Evolutionary conservation across 2,113 vertebrate species (phyloP), one percentile per base, ranked within the genome.

Genomic region (Ranitomeya imitator): DNA sequence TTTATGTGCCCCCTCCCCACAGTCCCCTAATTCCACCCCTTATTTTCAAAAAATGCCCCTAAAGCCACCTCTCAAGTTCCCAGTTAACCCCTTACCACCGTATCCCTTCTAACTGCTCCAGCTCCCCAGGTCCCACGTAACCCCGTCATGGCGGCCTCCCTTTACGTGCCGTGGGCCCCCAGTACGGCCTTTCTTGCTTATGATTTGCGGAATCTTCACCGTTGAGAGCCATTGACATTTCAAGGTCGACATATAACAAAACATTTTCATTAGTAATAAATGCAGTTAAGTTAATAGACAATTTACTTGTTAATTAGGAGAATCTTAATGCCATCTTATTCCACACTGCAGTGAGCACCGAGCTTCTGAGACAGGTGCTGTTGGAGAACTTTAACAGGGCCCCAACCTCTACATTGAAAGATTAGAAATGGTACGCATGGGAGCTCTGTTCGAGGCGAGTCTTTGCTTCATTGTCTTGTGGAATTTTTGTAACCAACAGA

Each of bases 251-350:
- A 45, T 26, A n/a, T 16, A 54, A 67, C 37, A 69, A 83, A 83
- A 69, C 81, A 83, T 83, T 69, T 83, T 23, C 45, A 83, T 83
- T 83, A 23, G 61, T 83, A 63, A 83, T 83, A 83, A 67, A 83
- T 83, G 81, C 37, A 67, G 21, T 45, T 54, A 83, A 83, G 45
- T 37, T 69, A 52, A 67, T 51, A 69, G 14, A 83, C 37, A 63
- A 23, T 83, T 67, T 83, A 54, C 61, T 67, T 67, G 31, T 65
- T 83, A 83, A 83, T 67, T 52, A 21, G 61, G 3, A 67, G 81
- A 83, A 63, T 51, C 31, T 21, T 26, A 45, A 65, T 21, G 18
- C 31, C 16, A 6, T 13, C 31, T 82, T 45, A 10, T 65, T 14
- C 9, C 19, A 54, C 5, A 57, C 51, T 23, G 52, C 51, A 23